A percentile compares a stretch with the other conserved stretches of the same genome.
Conservation (phyloP, 2,888 invertebrate genomes). For the Aphelenchoides bicaudatus region DNA sequence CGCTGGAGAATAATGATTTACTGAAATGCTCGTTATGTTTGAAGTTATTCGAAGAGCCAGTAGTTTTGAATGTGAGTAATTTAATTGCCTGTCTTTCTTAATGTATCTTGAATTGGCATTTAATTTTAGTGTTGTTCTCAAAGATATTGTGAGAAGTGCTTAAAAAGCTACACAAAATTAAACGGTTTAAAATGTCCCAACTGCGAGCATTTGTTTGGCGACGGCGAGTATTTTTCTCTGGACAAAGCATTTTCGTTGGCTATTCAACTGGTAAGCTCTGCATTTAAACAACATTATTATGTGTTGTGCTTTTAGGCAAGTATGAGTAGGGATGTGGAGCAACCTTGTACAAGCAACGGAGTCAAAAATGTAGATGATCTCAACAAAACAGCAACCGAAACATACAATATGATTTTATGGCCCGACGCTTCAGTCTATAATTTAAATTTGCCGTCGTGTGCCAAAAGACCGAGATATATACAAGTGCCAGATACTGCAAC, state of each 20-base stretch:
- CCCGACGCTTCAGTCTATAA: background rate
- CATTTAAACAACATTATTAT: background rate
- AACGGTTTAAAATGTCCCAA: conserved; percentile 1
- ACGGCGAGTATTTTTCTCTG: background rate
- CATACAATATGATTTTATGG: too few species aligned
- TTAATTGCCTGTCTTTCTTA: background rate
- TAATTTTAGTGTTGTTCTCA: conserved; percentile 20
- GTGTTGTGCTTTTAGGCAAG: too few species aligned
- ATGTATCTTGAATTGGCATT: background rate
- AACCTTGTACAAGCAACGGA: too few species aligned
- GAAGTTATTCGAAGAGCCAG: background rate
- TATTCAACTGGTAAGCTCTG: conserved; percentile 4
- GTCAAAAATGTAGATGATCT: too few species aligned
- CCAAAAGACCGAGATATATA: background rate
- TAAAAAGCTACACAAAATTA: background rate
- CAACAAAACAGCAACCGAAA: too few species aligned
- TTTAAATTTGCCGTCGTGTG: background rate
- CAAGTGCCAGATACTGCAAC: background rate
- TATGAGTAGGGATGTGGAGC: too few species aligned
- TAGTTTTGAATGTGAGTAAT: background rate
- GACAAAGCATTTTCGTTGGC: conserved; percentile 5
- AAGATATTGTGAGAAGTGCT: conserved; percentile 22
- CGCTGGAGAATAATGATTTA: too few species aligned
- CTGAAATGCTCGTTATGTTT: background rate
- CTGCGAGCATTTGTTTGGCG: background rate